These are phyloP conservation scores for Astreopora myriophthalma DNA, from an alignment of 64 coral and sea anemone species.

Conservation along the genomic window DNA sequence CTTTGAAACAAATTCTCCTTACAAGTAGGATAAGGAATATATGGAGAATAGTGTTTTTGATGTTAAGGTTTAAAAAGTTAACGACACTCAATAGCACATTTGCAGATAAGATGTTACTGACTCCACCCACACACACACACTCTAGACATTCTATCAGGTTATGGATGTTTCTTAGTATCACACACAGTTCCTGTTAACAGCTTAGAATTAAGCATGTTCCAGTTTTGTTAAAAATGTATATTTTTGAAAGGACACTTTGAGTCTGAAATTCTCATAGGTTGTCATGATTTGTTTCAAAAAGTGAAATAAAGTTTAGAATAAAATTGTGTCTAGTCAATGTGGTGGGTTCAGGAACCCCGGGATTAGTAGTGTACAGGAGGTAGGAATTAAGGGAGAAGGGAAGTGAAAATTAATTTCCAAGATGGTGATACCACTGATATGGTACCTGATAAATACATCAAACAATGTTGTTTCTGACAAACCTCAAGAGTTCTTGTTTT, in stretches of 20 bases:
- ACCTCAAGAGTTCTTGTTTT: neutral
- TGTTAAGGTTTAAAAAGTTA: neutral
- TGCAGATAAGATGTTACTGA: neutral
- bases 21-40: neutral
- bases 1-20: neutral
- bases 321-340: neutral
- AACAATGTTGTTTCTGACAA: slow-evolving; percentile 9
- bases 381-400: neutral
- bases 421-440: neutral
- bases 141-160: neutral
- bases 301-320: neutral
- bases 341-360: neutral
- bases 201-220: neutral
- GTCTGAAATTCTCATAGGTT: neutral
- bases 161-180: neutral
- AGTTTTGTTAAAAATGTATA: neutral
- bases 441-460: neutral
- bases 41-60: neutral
- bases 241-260: neutral
- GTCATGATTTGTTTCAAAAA: neutral
- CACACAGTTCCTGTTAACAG: neutral
- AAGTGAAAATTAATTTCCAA: neutral
- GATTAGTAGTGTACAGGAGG: neutral
- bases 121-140: neutral
- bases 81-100: neutral